phyloP scores from a whole-genome alignment of 2,888 invertebrate genomes.

The Tetragnatha montana region DNA sequence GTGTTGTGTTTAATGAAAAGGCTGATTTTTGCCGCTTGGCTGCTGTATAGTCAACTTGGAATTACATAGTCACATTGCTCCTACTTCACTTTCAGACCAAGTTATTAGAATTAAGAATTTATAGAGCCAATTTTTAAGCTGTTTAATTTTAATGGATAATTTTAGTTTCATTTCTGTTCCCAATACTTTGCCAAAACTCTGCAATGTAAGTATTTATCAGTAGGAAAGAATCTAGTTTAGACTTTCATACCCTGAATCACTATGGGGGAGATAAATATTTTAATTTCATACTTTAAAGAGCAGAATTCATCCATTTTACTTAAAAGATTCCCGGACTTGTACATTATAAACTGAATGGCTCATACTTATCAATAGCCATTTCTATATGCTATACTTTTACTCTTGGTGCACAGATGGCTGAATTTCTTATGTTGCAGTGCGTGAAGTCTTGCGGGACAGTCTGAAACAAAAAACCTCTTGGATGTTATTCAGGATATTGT shows the following conservation, averaged over 20 bases:
- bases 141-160: slow-evolving; percentile 38
- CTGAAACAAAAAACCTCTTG: slow-evolving; percentile 58
- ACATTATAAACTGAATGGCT: slow-evolving; percentile 53
- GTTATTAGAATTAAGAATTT: slow-evolving; percentile 33
- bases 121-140: slow-evolving; percentile 29
- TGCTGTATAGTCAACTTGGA: slow-evolving; percentile 58
- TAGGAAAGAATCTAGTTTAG: slow-evolving; percentile 45
- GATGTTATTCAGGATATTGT: slow-evolving; percentile 70
- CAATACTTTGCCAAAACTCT: slow-evolving; percentile 53
- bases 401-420: slow-evolving; percentile 62
- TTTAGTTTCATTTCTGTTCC: slow-evolving; percentile 20
- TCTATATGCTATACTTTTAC: slow-evolving; percentile 62
- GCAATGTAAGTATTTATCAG: slow-evolving; percentile 32
- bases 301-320: slow-evolving; percentile 50
- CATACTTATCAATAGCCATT: slow-evolving; percentile 62
- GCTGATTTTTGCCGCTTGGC: slow-evolving; percentile 55
- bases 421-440: slow-evolving; percentile 65
- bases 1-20: slow-evolving; percentile 21
- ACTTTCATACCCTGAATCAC: slow-evolving; percentile 32
- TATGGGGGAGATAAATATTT: slow-evolving; percentile 48
- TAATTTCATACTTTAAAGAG: slow-evolving; percentile 48
- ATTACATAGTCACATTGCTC: slow-evolving; percentile 47
- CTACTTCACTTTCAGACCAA: slow-evolving; percentile 20
- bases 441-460: slow-evolving; percentile 58
- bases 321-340: slow-evolving; percentile 57